phyloP scores from a whole-genome alignment of 2,888 invertebrate species.

The Bombylius major region DNA sequence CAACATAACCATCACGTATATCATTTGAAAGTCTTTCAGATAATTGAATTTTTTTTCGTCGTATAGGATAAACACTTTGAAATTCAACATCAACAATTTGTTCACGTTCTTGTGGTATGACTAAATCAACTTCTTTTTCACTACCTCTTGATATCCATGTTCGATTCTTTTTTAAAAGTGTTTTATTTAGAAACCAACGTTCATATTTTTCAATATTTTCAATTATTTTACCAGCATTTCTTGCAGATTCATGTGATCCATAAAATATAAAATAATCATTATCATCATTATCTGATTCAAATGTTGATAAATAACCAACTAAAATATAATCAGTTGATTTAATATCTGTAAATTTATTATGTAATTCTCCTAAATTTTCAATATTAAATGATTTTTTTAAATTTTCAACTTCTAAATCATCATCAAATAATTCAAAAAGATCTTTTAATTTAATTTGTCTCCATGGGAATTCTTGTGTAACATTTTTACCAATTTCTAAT shows the following conservation, averaged over 20 bases:
- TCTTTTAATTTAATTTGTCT: constrained; percentile 47
- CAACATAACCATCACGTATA: constrained; percentile 55
- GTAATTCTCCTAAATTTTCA: not conserved
- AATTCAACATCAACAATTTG: constrained; percentile 54
- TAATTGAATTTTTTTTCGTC: constrained; percentile 38
- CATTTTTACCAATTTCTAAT: constrained; percentile 51
- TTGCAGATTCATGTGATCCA: constrained; percentile 41
- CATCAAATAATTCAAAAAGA: constrained; percentile 45
- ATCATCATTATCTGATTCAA: constrained; percentile 38
- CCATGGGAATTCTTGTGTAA: constrained; percentile 65
- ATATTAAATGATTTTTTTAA: not conserved
- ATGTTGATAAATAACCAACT: constrained; percentile 54
- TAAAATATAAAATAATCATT: constrained; percentile 55
- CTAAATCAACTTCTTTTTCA: constrained; percentile 47
- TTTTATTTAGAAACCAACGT: constrained; percentile 39
- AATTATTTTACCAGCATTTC: constrained; percentile 23
- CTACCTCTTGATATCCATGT: constrained; percentile 53
- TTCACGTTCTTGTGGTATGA: constrained; percentile 41
- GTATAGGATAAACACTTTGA: constrained; percentile 47
- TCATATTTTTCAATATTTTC: constrained; percentile 42
- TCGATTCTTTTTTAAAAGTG: constrained; percentile 41
- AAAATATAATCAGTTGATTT: constrained; percentile 38
- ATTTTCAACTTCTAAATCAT: constrained; percentile 20
- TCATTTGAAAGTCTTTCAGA: constrained; percentile 42
- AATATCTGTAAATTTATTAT: not conserved